A percentile compares a stretch with the other conserved stretches of the same genome.
phyloP scores from a whole-genome alignment of 2,113 vertebrate genomes.

The Malurus alboscapulatus region DNA sequence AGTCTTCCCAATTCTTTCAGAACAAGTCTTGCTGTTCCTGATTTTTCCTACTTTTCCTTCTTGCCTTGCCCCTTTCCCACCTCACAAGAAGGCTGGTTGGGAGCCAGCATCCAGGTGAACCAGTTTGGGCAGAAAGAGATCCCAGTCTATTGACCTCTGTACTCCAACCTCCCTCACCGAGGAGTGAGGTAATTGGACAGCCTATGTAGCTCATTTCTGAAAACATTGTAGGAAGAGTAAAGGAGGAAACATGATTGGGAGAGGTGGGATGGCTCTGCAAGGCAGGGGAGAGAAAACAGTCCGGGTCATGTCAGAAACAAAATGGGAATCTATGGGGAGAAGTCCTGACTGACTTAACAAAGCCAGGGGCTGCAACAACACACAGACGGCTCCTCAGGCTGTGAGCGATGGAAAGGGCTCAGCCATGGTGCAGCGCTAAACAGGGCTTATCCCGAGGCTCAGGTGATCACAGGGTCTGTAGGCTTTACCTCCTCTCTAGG shows the following conservation, averaged over 20 bases:
- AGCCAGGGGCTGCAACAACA: not conserved
- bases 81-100: not conserved
- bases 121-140: slow-evolving; percentile 6
- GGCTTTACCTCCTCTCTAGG: not conserved
- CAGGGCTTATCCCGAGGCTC: not conserved
- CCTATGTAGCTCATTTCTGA: not conserved
- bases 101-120: slow-evolving; percentile 13
- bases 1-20: not conserved
- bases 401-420: not conserved
- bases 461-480: not conserved
- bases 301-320: not conserved
- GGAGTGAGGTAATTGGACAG: not conserved
- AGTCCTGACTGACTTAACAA: not conserved
- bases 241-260: not conserved
- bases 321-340: not conserved
- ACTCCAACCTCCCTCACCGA: not conserved
- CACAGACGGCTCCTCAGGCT: not conserved
- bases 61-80: not conserved
- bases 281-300: not conserved
- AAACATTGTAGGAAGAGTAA: not conserved
- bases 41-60: slow-evolving; percentile 14
- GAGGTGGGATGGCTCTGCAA: not conserved
- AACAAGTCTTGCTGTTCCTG: not conserved
- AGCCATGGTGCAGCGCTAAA: not conserved
- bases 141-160: not conserved